A percentile compares a stretch with the other conserved stretches of the same genome.
Evolutionary conservation across 2,797 vertebrate genomes (phyloP).

Genomic region (Megalops cyprinoides): DNA sequence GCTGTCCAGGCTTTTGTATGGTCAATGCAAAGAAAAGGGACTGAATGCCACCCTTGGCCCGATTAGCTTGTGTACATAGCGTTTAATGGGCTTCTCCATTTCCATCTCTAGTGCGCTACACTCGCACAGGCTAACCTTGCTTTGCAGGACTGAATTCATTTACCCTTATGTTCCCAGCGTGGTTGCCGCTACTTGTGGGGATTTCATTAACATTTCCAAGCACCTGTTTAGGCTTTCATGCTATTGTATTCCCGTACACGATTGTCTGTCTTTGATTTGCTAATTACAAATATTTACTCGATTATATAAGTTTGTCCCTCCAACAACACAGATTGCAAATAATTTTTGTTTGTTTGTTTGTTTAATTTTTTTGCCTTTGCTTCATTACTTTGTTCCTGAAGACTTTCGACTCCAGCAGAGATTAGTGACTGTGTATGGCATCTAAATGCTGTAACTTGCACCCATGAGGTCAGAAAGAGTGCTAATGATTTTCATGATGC

Average conservation of each 20-base stretch:
- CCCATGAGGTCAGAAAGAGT: conserved; percentile 40
- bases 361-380: too few relatives aligned
- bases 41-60: background rate
- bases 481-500: conserved; percentile 31
- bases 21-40: background rate
- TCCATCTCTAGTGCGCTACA: background rate
- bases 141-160: background rate
- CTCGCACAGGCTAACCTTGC: background rate
- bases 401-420: background rate
- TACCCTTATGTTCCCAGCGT: background rate
- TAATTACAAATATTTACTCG: background rate
- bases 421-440: background rate
- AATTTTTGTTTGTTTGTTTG: too few relatives aligned
- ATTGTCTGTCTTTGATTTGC: background rate
- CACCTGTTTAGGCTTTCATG: background rate
- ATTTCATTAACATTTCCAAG: background rate
- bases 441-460: background rate
- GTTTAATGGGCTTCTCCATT: background rate
- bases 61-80: background rate
- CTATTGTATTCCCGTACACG: too few relatives aligned
- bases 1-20: too few relatives aligned
- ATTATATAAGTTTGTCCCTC: background rate
- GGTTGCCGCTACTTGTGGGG: background rate
- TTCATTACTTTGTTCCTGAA: background rate
- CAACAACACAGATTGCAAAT: too few relatives aligned